phyloP scores from a whole-genome alignment of 2,797 vertebrate genomes.

The Gila robusta region DNA sequence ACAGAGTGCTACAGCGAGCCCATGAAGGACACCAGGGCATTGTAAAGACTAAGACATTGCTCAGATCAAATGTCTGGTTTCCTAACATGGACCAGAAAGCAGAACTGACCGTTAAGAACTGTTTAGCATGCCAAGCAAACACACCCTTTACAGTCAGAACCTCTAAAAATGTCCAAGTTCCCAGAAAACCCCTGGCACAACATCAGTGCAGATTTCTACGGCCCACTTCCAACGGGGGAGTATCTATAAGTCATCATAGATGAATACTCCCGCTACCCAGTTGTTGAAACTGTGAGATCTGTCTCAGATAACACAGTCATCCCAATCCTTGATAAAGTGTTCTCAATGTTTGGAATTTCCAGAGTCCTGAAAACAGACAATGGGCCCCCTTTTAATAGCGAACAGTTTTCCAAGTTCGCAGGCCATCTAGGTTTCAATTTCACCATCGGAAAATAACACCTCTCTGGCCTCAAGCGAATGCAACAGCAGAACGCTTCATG shows the following conservation, averaged over 20 bases:
- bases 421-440: no score
- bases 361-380: constrained; percentile 50
- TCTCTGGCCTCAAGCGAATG: no score
- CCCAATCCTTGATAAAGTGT: constrained; percentile 5
- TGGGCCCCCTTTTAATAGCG: constrained; percentile 48
- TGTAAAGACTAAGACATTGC: background rate
- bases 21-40: background rate
- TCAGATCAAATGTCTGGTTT: background rate
- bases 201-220: background rate
- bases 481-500: no score
- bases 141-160: background rate
- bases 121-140: background rate
- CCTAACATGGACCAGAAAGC: constrained; percentile 7
- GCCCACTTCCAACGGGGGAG: constrained; percentile 3
- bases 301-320: constrained; percentile 4
- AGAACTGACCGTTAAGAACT: background rate
- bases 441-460: no score
- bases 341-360: constrained; percentile 50
- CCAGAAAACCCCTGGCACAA: constrained; percentile 22
- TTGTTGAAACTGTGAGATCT: constrained; percentile 4
- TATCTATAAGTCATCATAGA: constrained; percentile 34
- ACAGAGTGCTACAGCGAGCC: background rate
- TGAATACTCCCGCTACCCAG: constrained; percentile 27
- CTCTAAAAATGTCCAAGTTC: constrained; percentile 12
- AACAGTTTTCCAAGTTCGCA: constrained; percentile 18